These are phyloP conservation scores for Crossocerus cetratus DNA, from an alignment of 2,888 invertebrate genomes.

Conservation along the genomic window DNA sequence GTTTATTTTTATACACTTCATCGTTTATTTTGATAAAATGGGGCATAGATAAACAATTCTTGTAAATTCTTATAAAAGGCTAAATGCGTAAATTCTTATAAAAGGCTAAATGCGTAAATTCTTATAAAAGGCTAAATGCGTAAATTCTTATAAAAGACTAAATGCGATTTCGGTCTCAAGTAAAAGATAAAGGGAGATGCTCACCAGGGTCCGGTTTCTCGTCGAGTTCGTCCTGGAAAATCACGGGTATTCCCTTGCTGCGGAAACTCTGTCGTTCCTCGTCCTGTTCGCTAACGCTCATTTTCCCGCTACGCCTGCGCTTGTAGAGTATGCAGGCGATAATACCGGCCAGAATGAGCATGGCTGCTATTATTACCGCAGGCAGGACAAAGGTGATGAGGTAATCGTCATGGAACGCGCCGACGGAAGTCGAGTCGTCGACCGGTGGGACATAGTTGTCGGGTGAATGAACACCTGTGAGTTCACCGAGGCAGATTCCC, in stretches of 20 bases:
- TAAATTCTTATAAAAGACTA: too few relatives aligned
- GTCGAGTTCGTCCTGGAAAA: slow-evolving; percentile 97
- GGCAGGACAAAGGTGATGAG: slow-evolving; percentile 92
- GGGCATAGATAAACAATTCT: too few relatives aligned
- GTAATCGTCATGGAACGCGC: slow-evolving; percentile 81
- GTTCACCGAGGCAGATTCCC: slow-evolving; percentile 79
- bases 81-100: too few relatives aligned
- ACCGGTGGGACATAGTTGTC: slow-evolving; percentile 67
- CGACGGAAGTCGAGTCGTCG: slow-evolving; percentile 73
- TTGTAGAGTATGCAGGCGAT: slow-evolving; percentile 93
- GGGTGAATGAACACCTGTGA: slow-evolving; percentile 73
- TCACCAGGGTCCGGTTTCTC: slow-evolving; percentile 90
- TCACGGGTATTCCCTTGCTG: slow-evolving; percentile 93
- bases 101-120: too few relatives aligned
- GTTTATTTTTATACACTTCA: too few relatives aligned
- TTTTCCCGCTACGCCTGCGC: slow-evolving; percentile 89
- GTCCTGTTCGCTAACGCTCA: slow-evolving; percentile 88
- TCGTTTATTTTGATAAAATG: too few relatives aligned
- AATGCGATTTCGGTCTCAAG: too few relatives aligned
- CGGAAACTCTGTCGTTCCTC: slow-evolving; percentile 91
- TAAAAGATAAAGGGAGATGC: background rate
- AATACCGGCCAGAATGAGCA: slow-evolving; percentile 91
- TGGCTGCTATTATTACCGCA: slow-evolving; percentile 90
- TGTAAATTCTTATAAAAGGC: too few relatives aligned
- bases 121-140: too few relatives aligned